Conservation (phyloP, 2,888 invertebrate genomes). For the Pseudeuparius sepicola region DNA sequence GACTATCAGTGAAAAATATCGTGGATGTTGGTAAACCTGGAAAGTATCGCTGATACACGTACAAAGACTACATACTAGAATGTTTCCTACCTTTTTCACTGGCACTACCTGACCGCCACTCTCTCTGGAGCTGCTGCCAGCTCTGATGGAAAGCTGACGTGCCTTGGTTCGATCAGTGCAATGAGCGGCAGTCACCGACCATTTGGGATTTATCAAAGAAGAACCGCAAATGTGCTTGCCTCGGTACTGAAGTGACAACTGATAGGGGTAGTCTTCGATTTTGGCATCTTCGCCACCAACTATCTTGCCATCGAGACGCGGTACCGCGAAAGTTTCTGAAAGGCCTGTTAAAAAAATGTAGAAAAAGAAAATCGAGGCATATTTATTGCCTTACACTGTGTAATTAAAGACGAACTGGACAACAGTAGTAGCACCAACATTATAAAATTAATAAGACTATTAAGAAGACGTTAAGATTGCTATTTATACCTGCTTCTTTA, state of each 20-base stretch:
- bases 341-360: too few relatives aligned
- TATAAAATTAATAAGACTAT: too few relatives aligned
- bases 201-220: constrained; percentile 39
- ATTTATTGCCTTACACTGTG: too few relatives aligned
- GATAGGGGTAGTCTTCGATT: constrained; percentile 31
- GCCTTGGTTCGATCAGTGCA: constrained; percentile 28
- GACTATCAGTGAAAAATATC: neutral
- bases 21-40: constrained; percentile 9
- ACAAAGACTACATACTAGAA: too few relatives aligned
- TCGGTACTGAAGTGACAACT: constrained; percentile 41
- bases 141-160: constrained; percentile 12
- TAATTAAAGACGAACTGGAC: too few relatives aligned
- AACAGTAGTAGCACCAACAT: too few relatives aligned
- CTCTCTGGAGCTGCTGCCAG: constrained; percentile 5
- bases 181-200: constrained; percentile 44
- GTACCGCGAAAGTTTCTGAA: too few relatives aligned
- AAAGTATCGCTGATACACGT: too few relatives aligned
- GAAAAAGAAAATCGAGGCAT: too few relatives aligned
- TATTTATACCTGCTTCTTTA: too few relatives aligned
- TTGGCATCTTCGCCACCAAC: constrained; percentile 1
- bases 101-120: constrained; percentile 10
- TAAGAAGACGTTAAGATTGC: too few relatives aligned
- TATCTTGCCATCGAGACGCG: neutral
- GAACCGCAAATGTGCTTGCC: constrained; percentile 43
- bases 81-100: constrained; percentile 10